Evolutionary conservation across 2,113 vertebrate species (phyloP), one percentile per base, ranked within the genome.

Genomic region (Perognathus longimembris): DNA sequence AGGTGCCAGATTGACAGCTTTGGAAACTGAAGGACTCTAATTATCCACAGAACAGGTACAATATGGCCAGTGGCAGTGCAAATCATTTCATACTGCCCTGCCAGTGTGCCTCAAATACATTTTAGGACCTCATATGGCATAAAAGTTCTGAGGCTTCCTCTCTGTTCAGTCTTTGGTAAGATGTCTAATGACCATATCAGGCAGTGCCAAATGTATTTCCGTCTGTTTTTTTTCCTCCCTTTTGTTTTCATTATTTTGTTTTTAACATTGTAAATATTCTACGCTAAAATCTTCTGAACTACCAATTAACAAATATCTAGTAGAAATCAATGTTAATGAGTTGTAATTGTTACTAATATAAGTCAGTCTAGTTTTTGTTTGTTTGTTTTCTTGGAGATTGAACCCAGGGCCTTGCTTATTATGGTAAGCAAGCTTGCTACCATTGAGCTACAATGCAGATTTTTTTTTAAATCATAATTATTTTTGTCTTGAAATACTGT

Each of bases 1-100:
- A 97, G 90, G 92, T 97, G 93, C 95, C 95, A 97, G 79, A 97
- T 97, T 97, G 96, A 96, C 90, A 96, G 92, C 95, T 97, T 96
- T 97, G 96, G 95, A 94, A 98, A 97, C 94, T 95, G 96, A 97
- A 96, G 93, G 90, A 93, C 89, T 96, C 91, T 97, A 71, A 95
- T 96, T 97, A 73, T 94, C 94, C 94, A 90, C 92, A 97, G 70
- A 96, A 93, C 93, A 97, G 96, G 80, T 97, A 96, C 17, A 71
- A 61, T 96, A 84, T 92, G 96, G 96, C 93, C 90, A 97, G 96
- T 80, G 88, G 93, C 96, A 97, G 57, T 79, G 93, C 74, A 80
- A 40, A 77, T 92, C 87, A 95, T 70, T 90, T 94, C 89, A 80
- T 45, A 0, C 89, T 97, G 95, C 81, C 92, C 90, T 96, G 89